Evolutionary conservation across 2,113 vertebrate genomes (phyloP), one percentile per base, ranked within the genome.

Genomic region (Rhabdornis inornatus): DNA sequence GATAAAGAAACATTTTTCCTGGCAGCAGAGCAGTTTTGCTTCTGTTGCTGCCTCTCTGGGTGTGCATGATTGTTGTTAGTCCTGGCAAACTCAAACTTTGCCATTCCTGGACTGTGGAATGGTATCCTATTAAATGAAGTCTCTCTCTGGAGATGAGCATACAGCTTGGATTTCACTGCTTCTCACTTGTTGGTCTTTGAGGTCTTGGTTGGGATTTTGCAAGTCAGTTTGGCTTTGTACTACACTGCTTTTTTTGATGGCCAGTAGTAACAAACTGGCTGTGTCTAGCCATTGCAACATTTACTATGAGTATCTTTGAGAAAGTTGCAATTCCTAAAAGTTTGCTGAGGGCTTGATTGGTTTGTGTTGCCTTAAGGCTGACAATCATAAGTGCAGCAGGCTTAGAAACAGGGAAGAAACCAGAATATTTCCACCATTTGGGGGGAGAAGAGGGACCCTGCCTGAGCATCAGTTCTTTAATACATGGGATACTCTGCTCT

Each of bases 401-500:
- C 18, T 70, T 49, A 55, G 39, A 8, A 47, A 47, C 31, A 44
- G 13, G 23, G 28, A 10, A 71, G 74, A 30, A 84, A 63, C 4
- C 21, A 14, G 33, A 56, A 28, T 15, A 16, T 18, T 91, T 49
- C 19, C 35, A 7, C 6, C 1, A 0, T 79, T 57, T 24, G 8
- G 15, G 28, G 13, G 18, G 4, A 15, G 17, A 44, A 25, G 47
- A 53, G 17, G 20, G 21, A 31, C 15, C 10, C 39, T 2, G 2
- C 35, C 12, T 17, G 31, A 7, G 17, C 35, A 7, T 15, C n/a
- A 18, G 2, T 13, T 5, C 20, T 60, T 45, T 6, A 31, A 23
- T 5, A 2, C 13, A 1, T 0, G 11, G 56, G 31, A 6, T 49
- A 2, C 19, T 53, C n/a, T 27, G 3, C 37, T 63, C 9, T 24